Percentiles rank a stretch among this genome's conserved stretches.
phyloP scores from a whole-genome alignment of 2,888 invertebrate species.

The Ichneumon xanthorius region DNA sequence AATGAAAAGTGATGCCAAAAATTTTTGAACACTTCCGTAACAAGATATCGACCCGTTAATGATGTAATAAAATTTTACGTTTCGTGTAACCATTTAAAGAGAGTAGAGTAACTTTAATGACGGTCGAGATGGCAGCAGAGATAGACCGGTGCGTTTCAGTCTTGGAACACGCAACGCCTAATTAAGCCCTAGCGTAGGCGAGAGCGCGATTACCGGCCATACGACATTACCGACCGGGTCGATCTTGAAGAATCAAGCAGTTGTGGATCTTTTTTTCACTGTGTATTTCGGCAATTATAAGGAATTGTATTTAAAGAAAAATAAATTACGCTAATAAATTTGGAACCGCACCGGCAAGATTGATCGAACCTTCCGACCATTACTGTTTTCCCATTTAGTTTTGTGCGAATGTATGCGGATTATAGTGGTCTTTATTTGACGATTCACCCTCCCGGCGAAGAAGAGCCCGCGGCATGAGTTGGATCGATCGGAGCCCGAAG shows the following conservation, averaged over 20 bases:
- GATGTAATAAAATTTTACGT: neutral
- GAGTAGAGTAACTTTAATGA: neutral
- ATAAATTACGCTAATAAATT: neutral
- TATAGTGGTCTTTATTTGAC: conserved; percentile 32
- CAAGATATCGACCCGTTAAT: neutral
- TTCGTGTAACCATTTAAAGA: neutral
- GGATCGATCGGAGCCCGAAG: conserved; percentile 37
- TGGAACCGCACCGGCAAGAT: conserved; percentile 24
- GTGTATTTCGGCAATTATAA: no score
- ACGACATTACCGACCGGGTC: neutral
- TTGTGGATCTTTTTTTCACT: no score
- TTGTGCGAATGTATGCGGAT: conserved; percentile 20
- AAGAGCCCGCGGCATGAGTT: conserved; percentile 13
- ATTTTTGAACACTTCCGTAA: neutral
- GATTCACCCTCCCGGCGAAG: conserved; percentile 16
- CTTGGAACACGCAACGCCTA: conserved; percentile 1
- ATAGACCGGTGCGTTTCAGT: neutral
- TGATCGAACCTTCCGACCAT: conserved; percentile 55
- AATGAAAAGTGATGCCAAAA: neutral
- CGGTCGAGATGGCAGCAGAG: neutral
- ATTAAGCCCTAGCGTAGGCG: neutral
- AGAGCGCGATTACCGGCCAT: neutral
- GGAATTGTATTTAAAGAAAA: neutral
- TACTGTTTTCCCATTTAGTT: conserved; percentile 6
- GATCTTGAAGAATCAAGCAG: no score